phyloP scores from a whole-genome alignment of 2,888 invertebrate species.

The Prosopocoilus inquinatus region DNA sequence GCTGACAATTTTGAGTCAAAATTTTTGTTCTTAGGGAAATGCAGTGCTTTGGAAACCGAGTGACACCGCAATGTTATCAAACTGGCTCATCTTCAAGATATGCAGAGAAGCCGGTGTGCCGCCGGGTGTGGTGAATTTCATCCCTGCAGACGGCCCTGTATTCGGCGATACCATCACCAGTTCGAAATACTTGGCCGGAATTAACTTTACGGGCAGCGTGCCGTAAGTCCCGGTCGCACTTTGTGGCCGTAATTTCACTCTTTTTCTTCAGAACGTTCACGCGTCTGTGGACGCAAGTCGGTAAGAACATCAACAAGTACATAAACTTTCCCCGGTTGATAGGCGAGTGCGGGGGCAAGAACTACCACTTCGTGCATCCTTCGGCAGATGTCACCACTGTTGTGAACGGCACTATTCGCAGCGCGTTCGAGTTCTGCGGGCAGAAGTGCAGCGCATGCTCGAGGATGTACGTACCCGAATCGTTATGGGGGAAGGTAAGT shows the following conservation, averaged over 20 bases:
- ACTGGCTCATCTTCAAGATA: constrained; percentile 91
- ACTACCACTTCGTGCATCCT: constrained; percentile 95
- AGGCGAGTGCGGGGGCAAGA: constrained; percentile 98
- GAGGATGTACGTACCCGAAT: constrained; percentile 92
- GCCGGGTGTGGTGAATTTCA: constrained; percentile 94
- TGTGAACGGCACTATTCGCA: constrained; percentile 79
- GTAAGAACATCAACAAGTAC: constrained; percentile 80
- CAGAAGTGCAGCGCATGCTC: constrained; percentile 99
- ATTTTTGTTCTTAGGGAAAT: constrained; percentile 73
- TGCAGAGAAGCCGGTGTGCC: constrained; percentile 96
- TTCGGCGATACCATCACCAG: constrained; percentile 89
- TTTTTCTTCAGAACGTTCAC: constrained; percentile 74
- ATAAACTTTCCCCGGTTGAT: constrained; percentile 90
- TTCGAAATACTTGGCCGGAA: constrained; percentile 83
- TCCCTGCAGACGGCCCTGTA: constrained; percentile 93
- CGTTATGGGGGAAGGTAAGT: constrained; percentile 71
- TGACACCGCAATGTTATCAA: constrained; percentile 93
- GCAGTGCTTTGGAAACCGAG: constrained; percentile 97
- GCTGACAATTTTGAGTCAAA: too few species aligned
- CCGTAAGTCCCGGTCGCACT: constrained; percentile 58
- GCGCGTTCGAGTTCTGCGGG: constrained; percentile 94
- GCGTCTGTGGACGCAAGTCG: constrained; percentile 90
- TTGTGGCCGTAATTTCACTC: neutral
- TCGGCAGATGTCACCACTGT: constrained; percentile 84
- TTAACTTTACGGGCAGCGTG: constrained; percentile 98